A percentile compares a stretch with the other conserved stretches of the same genome.
These are phyloP conservation scores for Erannis defoliaria DNA, from an alignment of 2,888 invertebrate genomes.

Conservation along the genomic window DNA sequence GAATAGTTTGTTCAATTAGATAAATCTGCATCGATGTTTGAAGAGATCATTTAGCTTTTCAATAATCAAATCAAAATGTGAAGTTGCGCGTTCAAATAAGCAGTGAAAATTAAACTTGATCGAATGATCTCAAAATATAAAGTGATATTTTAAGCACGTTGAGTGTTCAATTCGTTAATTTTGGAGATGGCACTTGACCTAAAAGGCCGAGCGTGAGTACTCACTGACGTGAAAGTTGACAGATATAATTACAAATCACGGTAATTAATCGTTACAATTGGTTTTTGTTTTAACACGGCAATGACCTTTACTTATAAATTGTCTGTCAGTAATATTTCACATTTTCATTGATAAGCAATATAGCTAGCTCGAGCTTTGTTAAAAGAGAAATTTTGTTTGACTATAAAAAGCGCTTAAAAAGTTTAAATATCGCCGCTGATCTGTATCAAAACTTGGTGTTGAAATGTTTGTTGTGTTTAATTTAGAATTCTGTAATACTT, in stretches of 20 bases:
- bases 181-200: constrained; percentile 49
- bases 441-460: neutral
- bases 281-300: constrained; percentile 56
- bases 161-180: constrained; percentile 27
- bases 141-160: constrained; percentile 23
- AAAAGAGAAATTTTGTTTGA: constrained; percentile 7
- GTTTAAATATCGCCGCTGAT: constrained; percentile 25
- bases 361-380: neutral
- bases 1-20: constrained; percentile 47
- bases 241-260: constrained; percentile 61
- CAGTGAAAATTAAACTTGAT: constrained; percentile 4
- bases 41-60: constrained; percentile 33
- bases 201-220: constrained; percentile 52
- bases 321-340: constrained; percentile 28
- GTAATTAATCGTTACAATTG: constrained; percentile 67
- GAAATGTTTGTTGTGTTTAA: constrained; percentile 20
- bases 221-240: constrained; percentile 61
- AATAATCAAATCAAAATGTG: constrained; percentile 20
- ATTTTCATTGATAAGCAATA: constrained; percentile 13
- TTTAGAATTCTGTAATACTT: constrained; percentile 60
- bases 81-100: constrained; percentile 12
- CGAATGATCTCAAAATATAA: constrained; percentile 8
- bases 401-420: constrained; percentile 6
- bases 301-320: constrained; percentile 57
- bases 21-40: constrained; percentile 39